Conservation (phyloP, 1,140 invertebrate species). For the Calliphora vicina region DNA sequence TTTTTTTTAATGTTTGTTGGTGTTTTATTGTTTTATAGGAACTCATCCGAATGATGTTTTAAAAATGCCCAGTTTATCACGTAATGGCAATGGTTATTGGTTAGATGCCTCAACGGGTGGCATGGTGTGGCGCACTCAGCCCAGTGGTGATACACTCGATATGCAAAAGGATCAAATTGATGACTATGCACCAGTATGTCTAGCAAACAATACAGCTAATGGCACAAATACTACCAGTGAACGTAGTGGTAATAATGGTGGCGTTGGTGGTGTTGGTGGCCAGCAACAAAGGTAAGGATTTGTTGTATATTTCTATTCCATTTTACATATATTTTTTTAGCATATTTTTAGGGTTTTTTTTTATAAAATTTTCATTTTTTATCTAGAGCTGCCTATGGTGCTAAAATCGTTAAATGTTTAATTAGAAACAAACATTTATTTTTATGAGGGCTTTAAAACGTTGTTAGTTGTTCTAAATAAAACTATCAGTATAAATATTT, state of each 20-base stretch:
- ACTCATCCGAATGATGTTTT: slow-evolving; percentile 61
- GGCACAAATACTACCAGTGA: slow-evolving; percentile 43
- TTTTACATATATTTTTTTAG: background rate
- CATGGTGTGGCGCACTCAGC: slow-evolving; percentile 61
- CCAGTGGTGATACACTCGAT: slow-evolving; percentile 58
- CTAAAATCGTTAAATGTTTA: slow-evolving; percentile 44
- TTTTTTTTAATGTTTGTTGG: no score
- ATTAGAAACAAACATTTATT: slow-evolving; percentile 48
- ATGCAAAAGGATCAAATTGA: slow-evolving; percentile 63
- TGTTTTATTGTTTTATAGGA: slow-evolving; percentile 48
- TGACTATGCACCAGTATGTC: slow-evolving; percentile 62
- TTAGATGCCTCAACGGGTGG: slow-evolving; percentile 61
- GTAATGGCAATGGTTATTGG: slow-evolving; percentile 62
- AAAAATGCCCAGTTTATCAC: slow-evolving; percentile 63
- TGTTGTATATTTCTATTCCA: slow-evolving; percentile 41
- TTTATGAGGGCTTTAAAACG: slow-evolving; percentile 4
- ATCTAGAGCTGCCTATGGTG: background rate
- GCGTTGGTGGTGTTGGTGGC: background rate
- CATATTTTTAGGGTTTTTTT: background rate
- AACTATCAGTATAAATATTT: background rate
- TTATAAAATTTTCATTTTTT: background rate
- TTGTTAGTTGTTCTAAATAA: background rate
- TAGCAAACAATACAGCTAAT: slow-evolving; percentile 40
- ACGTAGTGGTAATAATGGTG: slow-evolving; percentile 39
- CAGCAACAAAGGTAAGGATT: slow-evolving; percentile 62